Base-by-base conservation (phyloP, 2,888 invertebrate genomes). In the Salpingus planirostris region DNA sequence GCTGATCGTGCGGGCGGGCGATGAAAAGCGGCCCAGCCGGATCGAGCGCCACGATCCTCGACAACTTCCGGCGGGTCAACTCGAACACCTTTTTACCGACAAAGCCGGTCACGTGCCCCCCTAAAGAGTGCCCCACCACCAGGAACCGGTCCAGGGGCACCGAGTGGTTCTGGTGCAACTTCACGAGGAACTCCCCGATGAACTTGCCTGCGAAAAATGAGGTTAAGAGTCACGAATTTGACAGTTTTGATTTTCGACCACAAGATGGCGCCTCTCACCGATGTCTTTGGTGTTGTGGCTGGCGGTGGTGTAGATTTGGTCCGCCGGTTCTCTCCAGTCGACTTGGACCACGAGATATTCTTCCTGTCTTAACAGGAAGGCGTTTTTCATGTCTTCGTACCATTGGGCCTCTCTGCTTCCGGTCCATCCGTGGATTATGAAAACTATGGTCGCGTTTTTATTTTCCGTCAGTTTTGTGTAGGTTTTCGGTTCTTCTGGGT, bases 391-490 rank as follows among this genome's bases (percentile, higher is more conserved):
- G 15, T 51, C 44, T 11, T 46, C 44, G 29, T 48, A 44, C 55
- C 55, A 55, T 2, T 40, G 38, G 8, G 15, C 28, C 15, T 50
- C 42, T 21, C 46, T 37, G 21, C 40, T 50, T 26, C 42, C 46
- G 13, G 42, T 47, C 55, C 55, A 57, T 4, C 54, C 55, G 27
- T 57, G 55, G 15, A 55, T 46, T 10, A 56, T 30, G 26, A 56
- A 50, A 7, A 50, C 50, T 1, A 54, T 38, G 27, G 38, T 40
- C 7, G 36, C 46, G 11, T 40, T 40, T 10, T 15, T 28, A n/a
- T n/a, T n/a, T n/a, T n/a, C n/a, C n/a, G n/a, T n/a, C n/a, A n/a
- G 25, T 35, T 10, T 42, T 37, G 13, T 27, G 21, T 4, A 52
- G 27, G 13, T 40, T 24, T 13, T 43, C n/a, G n/a, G n/a, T n/a